Conservation (phyloP, 1,140 invertebrate genomes). For the Cephus cinctus region DNA sequence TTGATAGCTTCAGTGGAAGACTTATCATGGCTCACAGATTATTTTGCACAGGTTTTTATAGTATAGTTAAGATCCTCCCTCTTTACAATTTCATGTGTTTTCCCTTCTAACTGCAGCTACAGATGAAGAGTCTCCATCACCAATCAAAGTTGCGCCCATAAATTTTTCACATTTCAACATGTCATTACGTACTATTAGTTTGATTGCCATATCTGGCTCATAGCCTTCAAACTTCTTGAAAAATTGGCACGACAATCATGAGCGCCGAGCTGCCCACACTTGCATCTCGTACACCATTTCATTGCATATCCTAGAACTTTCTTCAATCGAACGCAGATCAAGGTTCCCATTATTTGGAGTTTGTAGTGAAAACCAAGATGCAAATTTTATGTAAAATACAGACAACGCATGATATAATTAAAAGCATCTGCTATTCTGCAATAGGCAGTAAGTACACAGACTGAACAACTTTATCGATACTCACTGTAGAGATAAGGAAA, state of each 20-base stretch:
- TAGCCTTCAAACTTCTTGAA: conserved; percentile 10
- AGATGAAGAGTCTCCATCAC: conserved; percentile 3
- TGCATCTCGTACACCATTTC: conserved; percentile 4
- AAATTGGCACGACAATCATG: conserved; percentile 14
- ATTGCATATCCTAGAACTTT: conserved; percentile 4
- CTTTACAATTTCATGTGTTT: conserved; percentile 3
- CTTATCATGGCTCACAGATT: neutral
- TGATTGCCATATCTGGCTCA: conserved; percentile 8
- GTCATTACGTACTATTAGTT: conserved; percentile 1
- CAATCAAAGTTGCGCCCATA: conserved; percentile 1
- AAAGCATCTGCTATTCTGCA: neutral
- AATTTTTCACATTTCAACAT: conserved; percentile 5
- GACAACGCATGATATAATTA: conserved; percentile 4
- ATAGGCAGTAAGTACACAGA: conserved; percentile 4
- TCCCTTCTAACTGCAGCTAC: conserved; percentile 5
- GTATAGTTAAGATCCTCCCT: conserved; percentile 5
- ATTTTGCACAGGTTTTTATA: neutral
- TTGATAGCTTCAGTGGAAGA: conserved; percentile 2
- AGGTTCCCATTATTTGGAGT: conserved; percentile 3
- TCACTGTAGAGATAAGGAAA: conserved; percentile 1
- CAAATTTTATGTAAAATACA: neutral
- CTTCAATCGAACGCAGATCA: conserved; percentile 4
- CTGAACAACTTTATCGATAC: conserved; percentile 1
- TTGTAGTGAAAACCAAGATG: neutral
- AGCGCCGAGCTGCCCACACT: neutral